Evolutionary conservation across 2,113 vertebrate species (phyloP).

Genomic region (Fulica atra): DNA sequence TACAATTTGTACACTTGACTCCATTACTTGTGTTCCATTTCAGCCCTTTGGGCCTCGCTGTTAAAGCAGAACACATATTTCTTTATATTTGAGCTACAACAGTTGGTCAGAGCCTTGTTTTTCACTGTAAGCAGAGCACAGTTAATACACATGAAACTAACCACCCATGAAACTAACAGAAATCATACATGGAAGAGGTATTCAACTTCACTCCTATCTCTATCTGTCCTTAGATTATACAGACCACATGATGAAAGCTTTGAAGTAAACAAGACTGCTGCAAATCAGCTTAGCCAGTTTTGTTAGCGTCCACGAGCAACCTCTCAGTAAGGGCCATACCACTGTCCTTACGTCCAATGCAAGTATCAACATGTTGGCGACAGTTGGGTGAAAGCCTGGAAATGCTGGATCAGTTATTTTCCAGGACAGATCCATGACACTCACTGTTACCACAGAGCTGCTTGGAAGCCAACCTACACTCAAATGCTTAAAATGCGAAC

Average conservation of each 20-base stretch:
- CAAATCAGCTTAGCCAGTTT: neutral
- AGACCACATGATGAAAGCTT: neutral
- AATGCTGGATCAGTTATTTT: neutral
- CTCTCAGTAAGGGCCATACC: neutral
- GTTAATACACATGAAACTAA: neutral
- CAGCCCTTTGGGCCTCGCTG: neutral
- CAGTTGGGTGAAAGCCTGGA: neutral
- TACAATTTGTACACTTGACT: neutral
- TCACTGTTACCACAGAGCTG: neutral
- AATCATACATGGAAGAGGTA: neutral
- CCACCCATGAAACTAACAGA: neutral
- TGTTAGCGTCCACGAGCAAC: neutral
- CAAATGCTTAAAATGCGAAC: neutral
- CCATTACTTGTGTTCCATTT: neutral
- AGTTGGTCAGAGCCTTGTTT: neutral
- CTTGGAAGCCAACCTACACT: neutral
- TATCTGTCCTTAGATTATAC: neutral
- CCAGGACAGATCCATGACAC: neutral
- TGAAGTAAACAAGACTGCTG: neutral
- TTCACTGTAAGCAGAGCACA: neutral
- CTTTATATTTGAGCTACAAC: neutral
- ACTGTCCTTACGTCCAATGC: neutral
- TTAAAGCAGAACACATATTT: neutral
- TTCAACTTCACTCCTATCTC: neutral
- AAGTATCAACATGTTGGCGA: neutral